Base-by-base conservation (phyloP, 2,888 invertebrate species). In the Theretra japonica region DNA sequence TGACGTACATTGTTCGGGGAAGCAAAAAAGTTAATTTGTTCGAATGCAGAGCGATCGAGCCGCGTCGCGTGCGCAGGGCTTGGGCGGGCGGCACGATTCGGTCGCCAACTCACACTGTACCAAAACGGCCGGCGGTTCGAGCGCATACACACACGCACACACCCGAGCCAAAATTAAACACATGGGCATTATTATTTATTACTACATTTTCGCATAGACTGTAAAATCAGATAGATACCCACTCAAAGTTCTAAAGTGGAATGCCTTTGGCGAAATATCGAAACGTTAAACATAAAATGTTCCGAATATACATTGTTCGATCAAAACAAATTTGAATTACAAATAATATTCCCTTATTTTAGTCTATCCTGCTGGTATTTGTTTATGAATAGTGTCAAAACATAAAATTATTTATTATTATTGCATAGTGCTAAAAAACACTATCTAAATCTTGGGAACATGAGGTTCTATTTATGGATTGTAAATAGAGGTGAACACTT, bases 121-220 rank as follows among this genome's bases (percentile, higher is more conserved):
- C 19, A 74, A 90, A 80, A 75, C 74, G 75, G 73, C 21, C 72
- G 71, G 74, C 73, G 76, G 75, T 74, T 69, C 74, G 76, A 74
- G 76, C 82, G 80, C 81, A 79, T 78, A 70, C 78, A 76, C 75
- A 79, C 79, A 79, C 65, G 48, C 78, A 75, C 78, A 75, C 69
- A 72, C 75, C 17, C 25, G 65, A 15, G 79, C 85, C 84, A 80
- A 83, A 87, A 81, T 85, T 86, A 88, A 87, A 84, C 83, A 71
- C 81, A 81, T 78, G 84, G 87, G 85, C 87, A 86, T 88, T 91
- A 89, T 92, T 89, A 92, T 93, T 92, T 92, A 92, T 91, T 89
- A 84, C 83, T 78, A 88, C 84, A 87, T 88, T 88, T 90, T 88
- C 85, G 82, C 75, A 81, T 86, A 84, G 83, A 86, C 85, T 86